Evolutionary conservation across 2,888 invertebrate species (phyloP).

Genomic region (Patella ulyssiponensis): DNA sequence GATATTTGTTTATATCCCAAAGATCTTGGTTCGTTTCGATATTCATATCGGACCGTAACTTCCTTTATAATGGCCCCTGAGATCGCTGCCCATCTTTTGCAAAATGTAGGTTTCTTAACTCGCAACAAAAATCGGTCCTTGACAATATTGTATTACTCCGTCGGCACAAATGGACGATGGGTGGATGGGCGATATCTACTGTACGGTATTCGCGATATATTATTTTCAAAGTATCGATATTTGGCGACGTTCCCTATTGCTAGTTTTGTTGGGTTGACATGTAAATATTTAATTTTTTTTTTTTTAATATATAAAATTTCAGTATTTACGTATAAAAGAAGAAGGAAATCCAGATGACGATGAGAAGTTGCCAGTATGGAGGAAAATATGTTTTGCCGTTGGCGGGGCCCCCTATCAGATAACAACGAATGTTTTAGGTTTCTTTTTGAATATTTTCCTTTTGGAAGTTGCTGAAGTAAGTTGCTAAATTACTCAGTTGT

Average conservation of each 20-base stretch:
- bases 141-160: too few relatives aligned
- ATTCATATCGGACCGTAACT: too few relatives aligned
- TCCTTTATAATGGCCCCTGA: too few relatives aligned
- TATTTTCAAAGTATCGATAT: too few relatives aligned
- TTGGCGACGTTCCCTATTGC: background rate
- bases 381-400: conserved; percentile 63
- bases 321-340: conserved; percentile 27
- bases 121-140: too few relatives aligned
- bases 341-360: conserved; percentile 23
- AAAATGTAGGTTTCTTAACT: too few relatives aligned
- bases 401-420: conserved; percentile 66
- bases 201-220: too few relatives aligned
- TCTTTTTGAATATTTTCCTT: conserved; percentile 64
- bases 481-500: background rate
- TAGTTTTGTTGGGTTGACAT: conserved; percentile 7
- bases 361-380: conserved; percentile 53
- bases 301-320: background rate
- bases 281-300: background rate
- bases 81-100: too few relatives aligned
- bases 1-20: too few relatives aligned
- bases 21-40: too few relatives aligned
- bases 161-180: too few relatives aligned
- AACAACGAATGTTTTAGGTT: conserved; percentile 61
- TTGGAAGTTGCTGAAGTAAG: conserved; percentile 64
- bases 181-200: too few relatives aligned